phyloP scores from a whole-genome alignment of 2,888 invertebrate genomes.

The Malthinus flaveolus region DNA sequence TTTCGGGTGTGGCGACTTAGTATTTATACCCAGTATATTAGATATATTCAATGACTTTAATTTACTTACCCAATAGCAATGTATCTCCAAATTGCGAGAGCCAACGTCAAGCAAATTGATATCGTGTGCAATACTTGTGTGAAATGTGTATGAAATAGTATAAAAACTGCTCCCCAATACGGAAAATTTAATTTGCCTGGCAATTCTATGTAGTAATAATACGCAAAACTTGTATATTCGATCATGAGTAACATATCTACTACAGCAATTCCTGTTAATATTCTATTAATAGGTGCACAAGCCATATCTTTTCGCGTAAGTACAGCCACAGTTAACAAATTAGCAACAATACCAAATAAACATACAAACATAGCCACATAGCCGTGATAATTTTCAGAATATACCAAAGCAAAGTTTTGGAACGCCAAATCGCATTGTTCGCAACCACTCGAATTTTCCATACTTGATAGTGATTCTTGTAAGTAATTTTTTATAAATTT shows the following conservation, averaged over 20 bases:
- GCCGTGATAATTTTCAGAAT: constrained; percentile 73
- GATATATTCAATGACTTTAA: no score
- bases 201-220: constrained; percentile 67
- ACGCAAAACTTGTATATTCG: constrained; percentile 78
- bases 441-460: constrained; percentile 9
- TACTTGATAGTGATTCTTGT: constrained; percentile 1
- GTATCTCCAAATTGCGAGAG: constrained; percentile 86
- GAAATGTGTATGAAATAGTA: constrained; percentile 80
- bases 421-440: constrained; percentile 28
- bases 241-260: constrained; percentile 90
- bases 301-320: constrained; percentile 81
- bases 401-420: constrained; percentile 61
- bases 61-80: constrained; percentile 75
- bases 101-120: constrained; percentile 79
- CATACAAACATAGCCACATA: constrained; percentile 84
- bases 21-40: no score
- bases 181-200: constrained; percentile 69
- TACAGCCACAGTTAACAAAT: constrained; percentile 84
- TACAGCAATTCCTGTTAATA: constrained; percentile 82
- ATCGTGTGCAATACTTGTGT: constrained; percentile 81
- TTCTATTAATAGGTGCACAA: constrained; percentile 82
- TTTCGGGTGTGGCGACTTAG: no score
- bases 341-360: constrained; percentile 83
- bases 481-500: constrained; percentile 18
- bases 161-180: constrained; percentile 73